Base-by-base conservation (phyloP, 2,888 invertebrate species). In the Xestia rhomboidea region DNA sequence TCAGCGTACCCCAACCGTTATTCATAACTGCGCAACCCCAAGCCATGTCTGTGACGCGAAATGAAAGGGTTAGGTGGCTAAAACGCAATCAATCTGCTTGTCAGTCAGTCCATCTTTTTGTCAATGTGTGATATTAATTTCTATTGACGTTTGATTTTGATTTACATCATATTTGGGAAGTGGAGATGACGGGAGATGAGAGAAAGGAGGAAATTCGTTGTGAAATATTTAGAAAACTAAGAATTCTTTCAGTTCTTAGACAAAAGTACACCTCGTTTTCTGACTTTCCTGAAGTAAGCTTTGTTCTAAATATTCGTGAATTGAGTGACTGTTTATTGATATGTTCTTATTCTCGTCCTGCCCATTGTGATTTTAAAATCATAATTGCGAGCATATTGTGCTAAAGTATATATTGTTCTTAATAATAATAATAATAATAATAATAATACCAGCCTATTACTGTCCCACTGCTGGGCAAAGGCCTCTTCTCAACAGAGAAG, bases 21-120 rank as follows among this genome's bases (percentile, higher is more conserved):
- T 79, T 89, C 66, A 68, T 54, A 79, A 84, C 72, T 30, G 71
- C 88, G 90, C 92, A 34, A 38, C 89, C 77, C 81, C 67, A 79
- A 88, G 84, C 87, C 87, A 87, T 86, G 89, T 75, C 74, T 78
- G 80, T 89, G 91, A 90, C 86, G 88, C 81, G 84, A 89, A 90
- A 91, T 89, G 89, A 91, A 91, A 90, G 92, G 92, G 92, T 91
- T 88, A 88, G 89, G 87, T 87, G 88, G 81, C 89, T 87, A 83
- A 89, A 90, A 89, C 74, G 89, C 90, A 92, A 92, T 92, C 92
- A 92, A 92, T 92, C 90, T 88, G 78, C 83, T 83, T 90, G 91
- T 90, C 91, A 90, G 84, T 79, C 89, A 85, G 87, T 87, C 88
- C 88, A 88, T 91, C 87, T 89, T 89, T 88, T 88, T 91, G 89